Percentiles rank a stretch among this genome's conserved stretches.
Conservation (phyloP, 2,113 vertebrate genomes). For the Sinocyclocheilus maitianheensis region DNA sequence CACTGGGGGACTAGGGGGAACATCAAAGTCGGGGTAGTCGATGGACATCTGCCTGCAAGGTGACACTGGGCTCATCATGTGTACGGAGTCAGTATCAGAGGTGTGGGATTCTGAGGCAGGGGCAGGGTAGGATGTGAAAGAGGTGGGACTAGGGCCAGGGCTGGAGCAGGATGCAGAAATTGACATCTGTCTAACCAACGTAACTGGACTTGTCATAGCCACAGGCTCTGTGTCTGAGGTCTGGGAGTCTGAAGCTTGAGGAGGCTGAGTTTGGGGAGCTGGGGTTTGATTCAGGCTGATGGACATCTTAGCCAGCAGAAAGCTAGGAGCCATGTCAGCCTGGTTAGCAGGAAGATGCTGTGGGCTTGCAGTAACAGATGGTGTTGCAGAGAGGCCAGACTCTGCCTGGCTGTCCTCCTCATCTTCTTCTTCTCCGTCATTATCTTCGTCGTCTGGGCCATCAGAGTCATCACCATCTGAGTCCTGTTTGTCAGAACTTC, state of each 20-base stretch:
- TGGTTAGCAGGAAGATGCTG: conserved; percentile 85
- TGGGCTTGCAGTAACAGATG: conserved; percentile 91
- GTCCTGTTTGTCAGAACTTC: conserved; percentile 81
- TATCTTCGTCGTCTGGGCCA: conserved; percentile 87
- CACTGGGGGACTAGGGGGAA: conserved; percentile 69
- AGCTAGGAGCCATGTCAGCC: conserved; percentile 82
- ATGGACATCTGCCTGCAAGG: conserved; percentile 90
- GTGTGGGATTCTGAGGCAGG: conserved; percentile 63
- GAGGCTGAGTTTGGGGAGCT: conserved; percentile 53
- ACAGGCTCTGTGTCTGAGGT: conserved; percentile 48
- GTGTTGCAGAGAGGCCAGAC: conserved; percentile 90
- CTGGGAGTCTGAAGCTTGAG: conserved; percentile 44
- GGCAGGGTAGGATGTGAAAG: conserved; percentile 42
- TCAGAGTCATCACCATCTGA: conserved; percentile 94
- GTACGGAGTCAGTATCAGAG: conserved; percentile 64
- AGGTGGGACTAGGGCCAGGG: conserved; percentile 58
- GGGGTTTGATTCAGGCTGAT: conserved; percentile 69
- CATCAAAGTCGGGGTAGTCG: conserved; percentile 82
- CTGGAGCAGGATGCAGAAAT: conserved; percentile 65
- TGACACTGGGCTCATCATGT: conserved; percentile 75
- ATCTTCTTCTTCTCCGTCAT: conserved; percentile 92
- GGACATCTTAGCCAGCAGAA: conserved; percentile 91
- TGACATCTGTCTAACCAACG: conserved; percentile 81
- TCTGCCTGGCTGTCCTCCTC: conserved; percentile 98
- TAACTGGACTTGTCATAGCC: conserved; percentile 67